Evolutionary conservation across 2,113 vertebrate genomes (phyloP).

Genomic region (Zapornia atra): DNA sequence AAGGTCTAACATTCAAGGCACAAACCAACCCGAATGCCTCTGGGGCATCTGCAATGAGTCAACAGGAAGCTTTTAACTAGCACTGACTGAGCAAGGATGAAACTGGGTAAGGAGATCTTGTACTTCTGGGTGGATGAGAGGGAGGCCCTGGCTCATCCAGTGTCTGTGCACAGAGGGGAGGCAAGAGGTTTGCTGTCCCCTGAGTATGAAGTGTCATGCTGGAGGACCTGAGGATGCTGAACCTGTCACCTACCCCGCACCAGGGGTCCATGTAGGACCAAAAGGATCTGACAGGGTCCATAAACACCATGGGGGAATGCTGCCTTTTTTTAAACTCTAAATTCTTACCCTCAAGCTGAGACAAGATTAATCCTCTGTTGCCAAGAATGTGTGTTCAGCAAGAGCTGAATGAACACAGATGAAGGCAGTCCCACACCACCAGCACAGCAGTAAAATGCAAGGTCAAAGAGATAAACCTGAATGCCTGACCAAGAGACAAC

Average conservation of each 20-base stretch:
- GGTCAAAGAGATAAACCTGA: background rate
- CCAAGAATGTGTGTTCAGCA: background rate
- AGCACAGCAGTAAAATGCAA: background rate
- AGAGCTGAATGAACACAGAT: background rate
- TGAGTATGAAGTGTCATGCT: background rate
- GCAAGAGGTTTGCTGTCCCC: background rate
- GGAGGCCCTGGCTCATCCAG: background rate
- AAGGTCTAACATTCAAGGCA: background rate
- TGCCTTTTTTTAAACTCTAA: background rate
- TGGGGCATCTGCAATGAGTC: background rate
- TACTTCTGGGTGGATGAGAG: background rate
- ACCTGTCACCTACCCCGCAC: background rate
- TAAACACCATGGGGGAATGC: background rate
- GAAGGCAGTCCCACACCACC: background rate
- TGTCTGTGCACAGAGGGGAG: background rate
- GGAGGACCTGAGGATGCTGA: background rate
- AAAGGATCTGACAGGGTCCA: background rate
- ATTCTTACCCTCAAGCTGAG: background rate
- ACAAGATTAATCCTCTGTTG: background rate
- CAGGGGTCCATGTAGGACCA: background rate
- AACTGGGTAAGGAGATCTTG: background rate
- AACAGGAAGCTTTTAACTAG: conserved; percentile 29
- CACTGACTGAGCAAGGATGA: background rate
- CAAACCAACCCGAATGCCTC: background rate
- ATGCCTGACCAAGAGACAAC: background rate